Conservation (phyloP, 2,797 vertebrate genomes). For the Orestias chungarensis region DNA sequence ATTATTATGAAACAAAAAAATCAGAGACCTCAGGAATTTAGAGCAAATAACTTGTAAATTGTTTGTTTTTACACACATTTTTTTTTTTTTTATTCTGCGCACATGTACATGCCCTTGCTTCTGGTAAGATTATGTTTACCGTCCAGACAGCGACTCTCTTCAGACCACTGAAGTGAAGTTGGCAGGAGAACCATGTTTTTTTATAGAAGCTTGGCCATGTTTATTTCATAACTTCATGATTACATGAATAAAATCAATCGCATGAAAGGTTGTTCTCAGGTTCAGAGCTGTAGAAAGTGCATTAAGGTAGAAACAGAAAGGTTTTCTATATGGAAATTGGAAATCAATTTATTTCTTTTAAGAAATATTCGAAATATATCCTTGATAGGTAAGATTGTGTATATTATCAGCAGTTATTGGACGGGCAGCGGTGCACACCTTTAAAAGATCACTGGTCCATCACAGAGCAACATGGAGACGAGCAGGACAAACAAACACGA, state of each 20-base stretch:
- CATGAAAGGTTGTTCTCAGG: not conserved
- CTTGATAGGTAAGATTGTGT: too few relatives aligned
- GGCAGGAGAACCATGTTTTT: not conserved
- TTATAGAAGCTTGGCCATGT: not conserved
- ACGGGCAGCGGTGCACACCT: too few relatives aligned
- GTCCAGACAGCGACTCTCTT: not conserved
- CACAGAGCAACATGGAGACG: too few relatives aligned
- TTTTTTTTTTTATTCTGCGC: not conserved
- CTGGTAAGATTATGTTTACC: not conserved
- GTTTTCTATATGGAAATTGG: not conserved
- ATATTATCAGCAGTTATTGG: too few relatives aligned
- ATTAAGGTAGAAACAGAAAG: constrained; percentile 1
- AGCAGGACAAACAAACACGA: too few relatives aligned
- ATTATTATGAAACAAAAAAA: too few relatives aligned
- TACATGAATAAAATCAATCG: constrained; percentile 6
- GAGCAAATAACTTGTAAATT: not conserved
- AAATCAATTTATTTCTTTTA: too few relatives aligned
- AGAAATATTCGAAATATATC: too few relatives aligned
- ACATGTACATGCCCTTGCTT: not conserved
- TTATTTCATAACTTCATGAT: constrained; percentile 4
- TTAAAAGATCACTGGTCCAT: too few relatives aligned
- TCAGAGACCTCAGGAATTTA: not conserved
- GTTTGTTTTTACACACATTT: not conserved
- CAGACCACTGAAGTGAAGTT: constrained; percentile 2
- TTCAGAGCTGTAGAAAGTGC: not conserved